Evolutionary conservation across 2,113 vertebrate genomes (phyloP), one percentile per base, ranked within the genome.

Genomic region (Channa maculata): DNA sequence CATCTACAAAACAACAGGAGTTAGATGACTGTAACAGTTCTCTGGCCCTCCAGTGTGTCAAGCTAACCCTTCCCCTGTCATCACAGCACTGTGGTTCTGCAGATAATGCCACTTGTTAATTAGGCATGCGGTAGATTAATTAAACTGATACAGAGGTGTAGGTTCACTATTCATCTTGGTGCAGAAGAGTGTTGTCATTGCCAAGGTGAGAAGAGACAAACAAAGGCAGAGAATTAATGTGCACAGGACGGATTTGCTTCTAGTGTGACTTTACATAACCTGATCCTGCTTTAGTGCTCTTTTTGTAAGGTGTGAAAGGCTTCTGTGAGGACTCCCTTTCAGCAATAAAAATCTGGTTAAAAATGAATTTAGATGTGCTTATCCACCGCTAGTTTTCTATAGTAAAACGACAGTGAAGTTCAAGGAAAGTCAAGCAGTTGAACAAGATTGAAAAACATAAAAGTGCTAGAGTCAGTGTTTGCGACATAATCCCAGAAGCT

Each of bases 61-160:
- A 70, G 61, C 57, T 65, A 54, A 84, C 65, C 54, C 38, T 49
- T 14, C 63, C 70, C 74, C 41, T 58, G 64, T 84, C 77, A 61
- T 65, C 52, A 5, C 63, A 37, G 75, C 75, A 77, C 68, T n/a
- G 72, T 52, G 61, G 51, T 58, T 48, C 44, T 45, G 62, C 54
- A 68, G 90, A 87, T 90, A 91, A 89, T 72, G 72, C 73, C 41
- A 52, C 66, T 81, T 84, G 85, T 90, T 92, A 89, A 93, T 94
- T 93, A 93, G 72, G 60, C 84, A 91, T 88, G 87, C 85, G 66
- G 79, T 7, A 93, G 90, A 93, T 93, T 87, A 88, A 91, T 90
- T 92, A 84, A 84, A 81, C 76, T 71, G 90, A 92, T 92, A 89
- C 10, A 41, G 62, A 72, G 80, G 67, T 68, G 79, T 3, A 69